Evolutionary conservation across 2,113 vertebrate genomes (phyloP), one percentile per base, ranked within the genome.

Genomic region (Lethenteron camtschaticum): DNA sequence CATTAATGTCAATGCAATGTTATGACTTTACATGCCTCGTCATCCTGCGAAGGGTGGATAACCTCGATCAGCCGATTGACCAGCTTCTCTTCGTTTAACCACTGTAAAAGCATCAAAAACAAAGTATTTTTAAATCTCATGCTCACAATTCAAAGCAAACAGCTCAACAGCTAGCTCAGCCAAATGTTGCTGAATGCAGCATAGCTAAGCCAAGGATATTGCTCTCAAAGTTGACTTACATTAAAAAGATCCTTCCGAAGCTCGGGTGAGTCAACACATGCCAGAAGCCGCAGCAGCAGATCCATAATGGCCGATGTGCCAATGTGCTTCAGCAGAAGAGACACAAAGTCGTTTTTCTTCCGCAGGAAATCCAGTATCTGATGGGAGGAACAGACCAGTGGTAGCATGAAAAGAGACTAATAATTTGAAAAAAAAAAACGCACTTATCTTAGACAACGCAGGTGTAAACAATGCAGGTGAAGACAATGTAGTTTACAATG

Each of bases 1-100:
- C 41, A 41, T 41, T 41, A 41, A 41, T 41, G 7, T 7, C 41
- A 41, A 41, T 41, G 41, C 41, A 41, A 41, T 41, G 41, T 41
- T 41, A 41, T 41, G 41, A 20, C 57, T n/a, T 56, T 72, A 85
- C 94, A 87, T 80, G 96, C 94, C 78, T 99, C 94, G 79, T 99
- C 94, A 80, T 99, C 90, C 79, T 96, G 90, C 79, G 85, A 87
- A 0, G 90, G 86, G 72, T 96, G 92, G 56, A 99, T 87, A 71
- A 96, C 87, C 75, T 95, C 90, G 75, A 99, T 89, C 71, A 99
- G 85, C 70, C 89, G 82, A 79, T 96, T 88, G 77, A 99, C 92
- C 74, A 99, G 86, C 73, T 85, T 88, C 80, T 99, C 90, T 78
- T 96, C 90, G 72, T 91, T 96, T 72, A 99, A 76, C 92, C 90